Evolutionary conservation across 2,797 vertebrate genomes (phyloP).

Genomic region (Siniperca undulata): DNA sequence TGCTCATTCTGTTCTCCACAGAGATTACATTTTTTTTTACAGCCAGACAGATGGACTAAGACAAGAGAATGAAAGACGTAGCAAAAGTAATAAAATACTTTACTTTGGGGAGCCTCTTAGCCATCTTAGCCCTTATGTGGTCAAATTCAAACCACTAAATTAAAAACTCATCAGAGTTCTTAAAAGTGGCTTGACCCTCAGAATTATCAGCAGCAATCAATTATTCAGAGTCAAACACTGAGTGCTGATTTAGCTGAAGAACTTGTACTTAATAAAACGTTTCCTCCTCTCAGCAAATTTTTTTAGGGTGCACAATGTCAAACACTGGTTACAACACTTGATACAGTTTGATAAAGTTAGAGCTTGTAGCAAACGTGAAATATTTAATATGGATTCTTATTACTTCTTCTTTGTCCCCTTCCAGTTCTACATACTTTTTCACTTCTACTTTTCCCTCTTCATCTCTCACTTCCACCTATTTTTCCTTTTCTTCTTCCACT

Average conservation of each 20-base stretch:
- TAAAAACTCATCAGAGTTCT: constrained; percentile 52
- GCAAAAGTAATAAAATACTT: constrained; percentile 10
- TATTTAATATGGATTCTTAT: neutral
- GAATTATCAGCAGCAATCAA: constrained; percentile 49
- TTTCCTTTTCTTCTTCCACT: neutral
- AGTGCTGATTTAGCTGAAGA: constrained; percentile 45
- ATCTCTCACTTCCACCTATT: neutral
- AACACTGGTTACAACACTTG: constrained; percentile 6
- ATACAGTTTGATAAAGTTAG: neutral
- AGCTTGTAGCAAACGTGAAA: neutral
- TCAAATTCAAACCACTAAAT: constrained; percentile 36
- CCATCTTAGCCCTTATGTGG: constrained; percentile 5
- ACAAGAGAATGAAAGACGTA: constrained; percentile 1
- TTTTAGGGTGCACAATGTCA: constrained; percentile 11
- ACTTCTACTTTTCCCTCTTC: neutral
- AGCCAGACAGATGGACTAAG: constrained; percentile 41
- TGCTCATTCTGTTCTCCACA: constrained; percentile 24
- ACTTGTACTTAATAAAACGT: constrained; percentile 22
- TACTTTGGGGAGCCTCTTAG: neutral
- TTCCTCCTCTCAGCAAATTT: constrained; percentile 33
- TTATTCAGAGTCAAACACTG: constrained; percentile 51
- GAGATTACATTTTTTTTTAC: constrained; percentile 25
- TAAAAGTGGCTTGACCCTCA: constrained; percentile 45
- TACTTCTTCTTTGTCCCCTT: neutral
- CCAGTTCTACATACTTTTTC: neutral